phyloP scores from a whole-genome alignment of 2,113 vertebrate genomes.

The Ellobius talpinus region DNA sequence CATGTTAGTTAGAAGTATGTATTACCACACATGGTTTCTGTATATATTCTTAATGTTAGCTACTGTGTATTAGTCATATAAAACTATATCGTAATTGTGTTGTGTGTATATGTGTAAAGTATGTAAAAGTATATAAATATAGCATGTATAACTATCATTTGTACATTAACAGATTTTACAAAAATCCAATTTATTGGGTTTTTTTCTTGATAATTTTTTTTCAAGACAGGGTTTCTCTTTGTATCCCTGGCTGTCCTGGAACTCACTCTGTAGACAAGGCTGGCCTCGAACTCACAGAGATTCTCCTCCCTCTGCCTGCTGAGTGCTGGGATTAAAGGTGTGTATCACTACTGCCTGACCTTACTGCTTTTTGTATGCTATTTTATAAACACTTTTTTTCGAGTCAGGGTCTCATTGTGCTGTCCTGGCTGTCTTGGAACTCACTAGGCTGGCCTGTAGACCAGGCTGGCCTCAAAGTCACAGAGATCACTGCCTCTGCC shows the following conservation, averaged over 20 bases:
- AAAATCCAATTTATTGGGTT: not conserved
- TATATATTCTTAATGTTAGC: not conserved
- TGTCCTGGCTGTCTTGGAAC: no score
- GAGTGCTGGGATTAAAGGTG: not conserved
- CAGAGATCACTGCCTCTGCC: no score
- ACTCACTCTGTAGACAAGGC: no score
- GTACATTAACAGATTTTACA: conserved; percentile 14
- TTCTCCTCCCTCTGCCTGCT: not conserved
- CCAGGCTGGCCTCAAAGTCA: no score
- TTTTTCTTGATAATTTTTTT: not conserved
- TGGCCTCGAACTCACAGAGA: not conserved
- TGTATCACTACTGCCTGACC: not conserved
- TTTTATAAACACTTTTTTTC: not conserved
- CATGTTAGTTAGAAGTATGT: not conserved
- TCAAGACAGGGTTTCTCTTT: not conserved
- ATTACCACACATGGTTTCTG: not conserved
- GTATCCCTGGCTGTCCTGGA: not conserved
- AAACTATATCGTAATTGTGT: not conserved
- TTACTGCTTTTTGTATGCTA: no score
- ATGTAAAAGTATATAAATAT: not conserved
- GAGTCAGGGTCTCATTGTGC: not conserved
- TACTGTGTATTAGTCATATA: not conserved
- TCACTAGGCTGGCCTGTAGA: no score
- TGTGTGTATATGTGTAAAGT: not conserved
- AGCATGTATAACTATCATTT: not conserved